phyloP scores from a whole-genome alignment of 2,113 vertebrate genomes.

The Crotalus viridis region DNA sequence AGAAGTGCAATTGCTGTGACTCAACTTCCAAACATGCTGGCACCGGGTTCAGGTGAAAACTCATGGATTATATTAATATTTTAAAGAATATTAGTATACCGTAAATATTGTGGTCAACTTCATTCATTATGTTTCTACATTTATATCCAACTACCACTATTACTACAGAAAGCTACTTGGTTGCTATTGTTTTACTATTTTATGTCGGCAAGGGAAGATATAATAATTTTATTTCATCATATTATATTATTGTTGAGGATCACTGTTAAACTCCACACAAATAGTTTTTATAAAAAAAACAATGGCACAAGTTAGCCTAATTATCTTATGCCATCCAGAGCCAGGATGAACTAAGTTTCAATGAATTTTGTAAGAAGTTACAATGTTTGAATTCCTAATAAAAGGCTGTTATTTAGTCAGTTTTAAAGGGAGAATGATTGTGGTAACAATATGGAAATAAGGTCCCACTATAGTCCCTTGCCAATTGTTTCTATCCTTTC shows the following conservation, averaged over 20 bases:
- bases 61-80: background rate
- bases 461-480: accelerated
- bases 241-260: background rate
- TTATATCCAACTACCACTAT: constrained; percentile 1
- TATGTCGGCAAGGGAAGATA: background rate
- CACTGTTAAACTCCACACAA: background rate
- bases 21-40: background rate
- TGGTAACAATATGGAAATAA: background rate
- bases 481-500: background rate
- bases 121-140: background rate
- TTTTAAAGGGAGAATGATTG: background rate
- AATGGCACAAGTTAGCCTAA: background rate
- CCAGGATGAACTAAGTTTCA: background rate
- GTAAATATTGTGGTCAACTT: background rate
- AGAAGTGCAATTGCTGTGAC: background rate
- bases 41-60: background rate
- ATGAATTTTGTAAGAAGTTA: background rate
- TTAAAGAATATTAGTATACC: constrained; percentile 12
- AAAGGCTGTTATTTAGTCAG: background rate
- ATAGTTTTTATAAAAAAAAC: background rate
- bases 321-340: background rate
- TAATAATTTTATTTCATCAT: background rate
- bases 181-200: background rate
- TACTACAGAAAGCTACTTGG: background rate
- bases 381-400: background rate